Evolutionary conservation across 2,113 vertebrate species (phyloP).

Genomic region (Rhinopithecus roxellana): DNA sequence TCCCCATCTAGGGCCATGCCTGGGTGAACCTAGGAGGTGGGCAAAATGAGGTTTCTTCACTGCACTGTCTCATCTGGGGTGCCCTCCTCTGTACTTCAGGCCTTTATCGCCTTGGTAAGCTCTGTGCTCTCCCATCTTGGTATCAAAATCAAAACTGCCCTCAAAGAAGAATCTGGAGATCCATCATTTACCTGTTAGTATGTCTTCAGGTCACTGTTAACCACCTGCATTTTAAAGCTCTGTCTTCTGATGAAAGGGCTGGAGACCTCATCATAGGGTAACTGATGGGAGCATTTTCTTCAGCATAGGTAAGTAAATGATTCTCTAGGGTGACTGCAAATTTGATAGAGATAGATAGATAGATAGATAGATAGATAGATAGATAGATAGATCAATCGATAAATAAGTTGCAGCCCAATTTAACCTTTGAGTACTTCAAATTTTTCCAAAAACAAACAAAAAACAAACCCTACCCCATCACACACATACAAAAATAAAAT

Average conservation of each 20-base stretch:
- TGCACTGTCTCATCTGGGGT: background rate
- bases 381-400: background rate
- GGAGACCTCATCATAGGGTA: background rate
- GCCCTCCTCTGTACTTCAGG: background rate
- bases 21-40: background rate
- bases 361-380: no score
- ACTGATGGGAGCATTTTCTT: background rate
- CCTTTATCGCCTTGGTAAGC: background rate
- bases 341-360: background rate
- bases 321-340: background rate
- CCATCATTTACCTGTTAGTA: background rate
- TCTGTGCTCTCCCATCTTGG: background rate
- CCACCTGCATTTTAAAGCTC: background rate
- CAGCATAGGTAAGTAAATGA: background rate
- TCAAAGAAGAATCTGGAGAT: background rate
- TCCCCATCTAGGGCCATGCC: background rate
- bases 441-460: slow-evolving; percentile 56
- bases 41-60: background rate
- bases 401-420: background rate
- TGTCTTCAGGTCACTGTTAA: background rate
- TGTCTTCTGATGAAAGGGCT: background rate
- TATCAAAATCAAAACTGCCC: slow-evolving; percentile 22
- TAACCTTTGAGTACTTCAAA: slow-evolving; percentile 34
- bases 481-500: background rate
- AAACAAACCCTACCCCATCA: background rate